Evolutionary conservation across 2,797 vertebrate species (phyloP).

Genomic region (Enteromius afrohamiltoni): DNA sequence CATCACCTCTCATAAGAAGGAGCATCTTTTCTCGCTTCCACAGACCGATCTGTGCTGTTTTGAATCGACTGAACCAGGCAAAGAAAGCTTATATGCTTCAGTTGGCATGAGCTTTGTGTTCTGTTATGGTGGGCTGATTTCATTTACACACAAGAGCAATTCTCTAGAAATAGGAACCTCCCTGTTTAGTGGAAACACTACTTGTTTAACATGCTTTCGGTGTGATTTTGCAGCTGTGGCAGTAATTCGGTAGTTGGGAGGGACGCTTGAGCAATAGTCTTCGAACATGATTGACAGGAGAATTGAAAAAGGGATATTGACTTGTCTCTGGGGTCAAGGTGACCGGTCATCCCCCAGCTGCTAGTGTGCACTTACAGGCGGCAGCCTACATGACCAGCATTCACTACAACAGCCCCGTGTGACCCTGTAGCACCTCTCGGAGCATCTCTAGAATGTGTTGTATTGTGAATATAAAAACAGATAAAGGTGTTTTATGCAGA

Average conservation of each 20-base stretch:
- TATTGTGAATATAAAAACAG: slow-evolving; percentile 1
- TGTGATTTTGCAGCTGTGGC: not conserved
- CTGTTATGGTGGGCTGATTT: not conserved
- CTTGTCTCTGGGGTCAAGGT: slow-evolving; percentile 14
- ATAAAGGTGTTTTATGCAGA: not conserved
- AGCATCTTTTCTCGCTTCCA: not conserved
- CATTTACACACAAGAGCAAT: slow-evolving; percentile 2
- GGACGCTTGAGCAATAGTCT: slow-evolving; percentile 11
- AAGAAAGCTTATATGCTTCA: slow-evolving; percentile 12
- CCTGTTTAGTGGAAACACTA: slow-evolving; percentile 4
- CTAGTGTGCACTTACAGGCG: slow-evolving; percentile 4
- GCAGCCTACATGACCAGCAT: not conserved
- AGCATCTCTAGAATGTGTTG: not conserved
- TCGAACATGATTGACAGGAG: slow-evolving; percentile 7
- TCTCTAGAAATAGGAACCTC: slow-evolving; percentile 3
- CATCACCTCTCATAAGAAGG: not conserved
- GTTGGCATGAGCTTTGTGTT: slow-evolving; percentile 7
- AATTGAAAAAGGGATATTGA: not conserved
- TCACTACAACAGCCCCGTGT: not conserved
- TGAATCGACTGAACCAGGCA: slow-evolving; percentile 2
- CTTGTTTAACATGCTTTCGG: slow-evolving; percentile 10
- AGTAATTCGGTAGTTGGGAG: not conserved
- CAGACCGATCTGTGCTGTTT: not conserved
- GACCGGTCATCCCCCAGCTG: not conserved
- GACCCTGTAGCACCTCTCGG: not conserved